Conservation (phyloP, 2,888 invertebrate species). For the Lithophane socia region DNA sequence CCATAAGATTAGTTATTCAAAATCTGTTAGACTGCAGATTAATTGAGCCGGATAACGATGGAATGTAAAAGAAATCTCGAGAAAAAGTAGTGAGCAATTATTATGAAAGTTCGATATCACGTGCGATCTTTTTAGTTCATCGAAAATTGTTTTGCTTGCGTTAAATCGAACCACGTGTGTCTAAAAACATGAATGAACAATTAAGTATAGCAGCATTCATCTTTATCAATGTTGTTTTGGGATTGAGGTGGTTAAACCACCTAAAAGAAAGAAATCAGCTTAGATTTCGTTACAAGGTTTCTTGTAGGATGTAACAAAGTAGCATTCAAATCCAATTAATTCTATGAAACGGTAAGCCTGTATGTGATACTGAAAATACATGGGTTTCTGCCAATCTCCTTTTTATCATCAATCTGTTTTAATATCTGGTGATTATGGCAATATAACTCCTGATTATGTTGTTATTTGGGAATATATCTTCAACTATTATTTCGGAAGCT, state of each 20-base stretch:
- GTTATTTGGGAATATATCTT: not conserved
- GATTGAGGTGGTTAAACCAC: not conserved
- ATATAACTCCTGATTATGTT: too few species aligned
- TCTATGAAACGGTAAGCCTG: too few species aligned
- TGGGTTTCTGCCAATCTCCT: too few species aligned
- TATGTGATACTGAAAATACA: too few species aligned
- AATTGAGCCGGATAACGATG: slow-evolving; percentile 32
- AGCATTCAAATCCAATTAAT: too few species aligned
- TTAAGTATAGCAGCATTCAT: not conserved
- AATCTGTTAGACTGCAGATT: slow-evolving; percentile 20
- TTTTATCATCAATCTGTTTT: not conserved
- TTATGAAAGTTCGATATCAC: slow-evolving; percentile 51
- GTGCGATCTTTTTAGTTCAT: slow-evolving; percentile 17
- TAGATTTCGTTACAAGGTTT: not conserved
- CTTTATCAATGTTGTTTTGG: not conserved
- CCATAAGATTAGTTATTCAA: not conserved
- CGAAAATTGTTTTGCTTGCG: slow-evolving; percentile 8
- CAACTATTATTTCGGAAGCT: not conserved
- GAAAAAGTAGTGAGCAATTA: slow-evolving; percentile 49
- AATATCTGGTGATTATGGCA: not conserved
- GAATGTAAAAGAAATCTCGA: slow-evolving; percentile 53
- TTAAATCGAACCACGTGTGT: not conserved
- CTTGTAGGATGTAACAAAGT: too few species aligned
- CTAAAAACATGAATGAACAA: slow-evolving; percentile 24
- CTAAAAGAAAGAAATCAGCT: not conserved